Evolutionary conservation across 2,797 vertebrate genomes (phyloP).

Genomic region (Lutra lutra): DNA sequence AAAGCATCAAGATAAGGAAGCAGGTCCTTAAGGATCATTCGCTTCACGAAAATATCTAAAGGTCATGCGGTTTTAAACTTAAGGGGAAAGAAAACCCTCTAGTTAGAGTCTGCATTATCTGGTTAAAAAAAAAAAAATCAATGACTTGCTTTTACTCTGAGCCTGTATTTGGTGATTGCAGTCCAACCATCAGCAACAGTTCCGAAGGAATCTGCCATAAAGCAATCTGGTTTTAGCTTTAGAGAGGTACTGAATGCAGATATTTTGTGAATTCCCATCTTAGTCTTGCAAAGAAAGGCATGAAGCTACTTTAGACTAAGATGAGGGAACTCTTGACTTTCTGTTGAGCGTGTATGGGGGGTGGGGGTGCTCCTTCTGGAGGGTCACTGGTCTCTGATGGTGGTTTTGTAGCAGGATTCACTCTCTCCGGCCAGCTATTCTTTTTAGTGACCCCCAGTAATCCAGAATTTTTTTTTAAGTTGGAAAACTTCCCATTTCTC

Average conservation of each 20-base stretch:
- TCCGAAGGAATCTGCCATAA: background rate
- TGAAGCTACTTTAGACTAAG: background rate
- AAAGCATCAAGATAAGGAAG: background rate
- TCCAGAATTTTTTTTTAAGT: background rate
- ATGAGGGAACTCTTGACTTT: slow-evolving; percentile 39
- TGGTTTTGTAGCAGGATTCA: background rate
- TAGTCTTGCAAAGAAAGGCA: background rate
- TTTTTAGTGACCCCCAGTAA: background rate
- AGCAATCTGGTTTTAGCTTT: slow-evolving; percentile 36
- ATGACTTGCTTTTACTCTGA: background rate
- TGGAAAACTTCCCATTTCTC: background rate
- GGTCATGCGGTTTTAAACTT: background rate
- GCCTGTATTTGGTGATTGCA: background rate
- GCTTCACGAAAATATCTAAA: slow-evolving; percentile 39
- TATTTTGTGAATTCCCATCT: slow-evolving; percentile 46
- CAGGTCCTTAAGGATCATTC: background rate
- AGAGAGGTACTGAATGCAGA: slow-evolving; percentile 36
- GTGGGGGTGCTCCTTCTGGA: background rate
- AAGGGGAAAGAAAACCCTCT: background rate
- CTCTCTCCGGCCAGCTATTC: background rate
- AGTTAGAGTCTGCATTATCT: background rate
- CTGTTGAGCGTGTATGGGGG: rapidly evolving
- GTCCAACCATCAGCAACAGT: slow-evolving; percentile 25
- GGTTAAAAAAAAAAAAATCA: background rate
- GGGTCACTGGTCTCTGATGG: background rate